A percentile compares a stretch with the other conserved stretches of the same genome.
phyloP scores from a whole-genome alignment of 2,797 vertebrate species.

The Spea hammondii region DNA sequence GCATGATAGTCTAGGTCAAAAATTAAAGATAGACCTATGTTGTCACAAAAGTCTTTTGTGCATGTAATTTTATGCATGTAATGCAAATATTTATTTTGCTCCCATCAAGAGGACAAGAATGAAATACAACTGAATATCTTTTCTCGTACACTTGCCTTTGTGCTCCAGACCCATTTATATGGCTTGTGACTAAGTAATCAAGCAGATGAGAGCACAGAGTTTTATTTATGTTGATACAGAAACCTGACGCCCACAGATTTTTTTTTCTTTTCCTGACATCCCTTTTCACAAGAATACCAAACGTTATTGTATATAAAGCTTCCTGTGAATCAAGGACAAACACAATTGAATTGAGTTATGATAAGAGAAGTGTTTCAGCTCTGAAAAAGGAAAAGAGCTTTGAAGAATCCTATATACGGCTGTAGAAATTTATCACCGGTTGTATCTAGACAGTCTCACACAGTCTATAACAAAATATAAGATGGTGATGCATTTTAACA shows the following conservation, averaged over 20 bases:
- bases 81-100: not conserved
- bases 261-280: conserved; percentile 9
- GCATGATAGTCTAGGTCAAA: too few species aligned
- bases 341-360: not conserved
- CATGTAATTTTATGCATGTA: not conserved
- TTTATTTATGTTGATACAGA: conserved; percentile 22
- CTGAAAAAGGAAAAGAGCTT: too few species aligned
- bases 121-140: not conserved
- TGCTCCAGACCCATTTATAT: not conserved
- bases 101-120: not conserved
- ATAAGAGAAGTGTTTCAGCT: too few species aligned
- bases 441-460: too few species aligned
- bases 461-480: too few species aligned
- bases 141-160: conserved; percentile 1
- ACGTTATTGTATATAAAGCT: not conserved
- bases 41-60: not conserved
- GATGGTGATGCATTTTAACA: too few species aligned
- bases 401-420: too few species aligned
- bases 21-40: too few species aligned
- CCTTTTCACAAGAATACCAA: not conserved
- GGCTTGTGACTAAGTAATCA: conserved; percentile 20
- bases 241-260: not conserved
- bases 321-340: not conserved
- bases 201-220: not conserved
- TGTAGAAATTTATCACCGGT: too few species aligned